Evolutionary conservation across 2,113 vertebrate genomes (phyloP).

Genomic region (Toxotes jaculatrix): DNA sequence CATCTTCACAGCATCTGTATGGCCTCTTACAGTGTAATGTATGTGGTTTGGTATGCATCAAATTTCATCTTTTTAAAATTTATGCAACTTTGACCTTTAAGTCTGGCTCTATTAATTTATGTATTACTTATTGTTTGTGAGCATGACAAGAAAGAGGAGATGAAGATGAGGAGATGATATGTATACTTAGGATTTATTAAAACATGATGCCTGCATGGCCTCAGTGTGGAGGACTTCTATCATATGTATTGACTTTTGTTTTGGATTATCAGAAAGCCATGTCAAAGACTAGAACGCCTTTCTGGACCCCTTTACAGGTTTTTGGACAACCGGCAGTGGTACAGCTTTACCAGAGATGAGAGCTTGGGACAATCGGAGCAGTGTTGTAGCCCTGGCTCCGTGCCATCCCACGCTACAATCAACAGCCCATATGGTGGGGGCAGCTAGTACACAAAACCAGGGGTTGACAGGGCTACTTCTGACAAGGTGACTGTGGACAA

Average conservation of each 20-base stretch:
- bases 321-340: constrained; percentile 4
- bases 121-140: neutral
- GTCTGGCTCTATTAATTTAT: neutral
- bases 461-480: too few relatives aligned
- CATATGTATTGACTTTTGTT: neutral
- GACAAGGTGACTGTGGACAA: too few relatives aligned
- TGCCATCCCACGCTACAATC: neutral
- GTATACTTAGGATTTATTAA: neutral
- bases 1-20: constrained; percentile 17
- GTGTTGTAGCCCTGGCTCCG: neutral
- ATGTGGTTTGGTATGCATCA: neutral
- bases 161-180: neutral
- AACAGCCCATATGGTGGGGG: too few relatives aligned
- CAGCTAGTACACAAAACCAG: too few relatives aligned
- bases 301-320: neutral
- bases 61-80: neutral
- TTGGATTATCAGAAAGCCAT: neutral
- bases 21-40: neutral
- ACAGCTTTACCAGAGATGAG: neutral
- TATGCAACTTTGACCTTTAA: neutral
- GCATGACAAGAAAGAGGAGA: neutral
- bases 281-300: neutral
- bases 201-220: neutral
- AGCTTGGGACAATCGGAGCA: constrained; percentile 17
- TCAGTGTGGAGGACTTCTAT: neutral